Base-by-base conservation (phyloP, 2,888 invertebrate species). In the Pyrochroa serraticornis region DNA sequence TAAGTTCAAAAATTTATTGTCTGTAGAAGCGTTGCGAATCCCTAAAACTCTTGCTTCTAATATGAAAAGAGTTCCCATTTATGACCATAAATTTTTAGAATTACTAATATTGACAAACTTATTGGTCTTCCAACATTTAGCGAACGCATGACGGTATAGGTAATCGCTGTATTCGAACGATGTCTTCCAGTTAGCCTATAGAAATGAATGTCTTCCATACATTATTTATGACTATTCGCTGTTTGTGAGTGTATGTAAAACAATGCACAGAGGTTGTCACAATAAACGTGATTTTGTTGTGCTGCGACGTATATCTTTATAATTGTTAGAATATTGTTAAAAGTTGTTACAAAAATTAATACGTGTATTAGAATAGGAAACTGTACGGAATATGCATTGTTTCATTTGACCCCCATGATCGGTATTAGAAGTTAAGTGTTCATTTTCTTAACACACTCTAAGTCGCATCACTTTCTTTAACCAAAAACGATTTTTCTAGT, bases 141-240 rank as follows among this genome's bases (percentile, higher is more conserved):
- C 13, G 10, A 10, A 39, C 39, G n/a, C 7, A 12, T 39, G 9
- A 8, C 12, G n/a, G 22, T 2, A 12, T 9, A 2, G 3, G 12
- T 33, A 32, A 39, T 34, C 35, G 22, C 42, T 43, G 42, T 12
- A 22, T 39, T 9, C 48, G 42, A 65, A 65, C 63, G 64, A 69
- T 66, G 67, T 69, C 69, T 69, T 69, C 67, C 67, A 64, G 56
- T 58, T 56, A 59, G 68, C 66, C 66, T 68, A 57, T 60, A 60
- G 62, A 62, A 66, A 62, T 65, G 49, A 53, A 64, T 66, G 69
- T 69, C 69, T 69, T 69, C 69, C 69, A 67, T 57, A 51, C 48
- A 62, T 59, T 54, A 55, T 64, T 62, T 58, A 58, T 46, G 58
- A 61, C 50, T 62, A 62, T 57, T 65, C 55, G 53, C 60, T 66